Evolutionary conservation across 2,797 vertebrate genomes (phyloP).

Genomic region (Typhlichthys subterraneus): DNA sequence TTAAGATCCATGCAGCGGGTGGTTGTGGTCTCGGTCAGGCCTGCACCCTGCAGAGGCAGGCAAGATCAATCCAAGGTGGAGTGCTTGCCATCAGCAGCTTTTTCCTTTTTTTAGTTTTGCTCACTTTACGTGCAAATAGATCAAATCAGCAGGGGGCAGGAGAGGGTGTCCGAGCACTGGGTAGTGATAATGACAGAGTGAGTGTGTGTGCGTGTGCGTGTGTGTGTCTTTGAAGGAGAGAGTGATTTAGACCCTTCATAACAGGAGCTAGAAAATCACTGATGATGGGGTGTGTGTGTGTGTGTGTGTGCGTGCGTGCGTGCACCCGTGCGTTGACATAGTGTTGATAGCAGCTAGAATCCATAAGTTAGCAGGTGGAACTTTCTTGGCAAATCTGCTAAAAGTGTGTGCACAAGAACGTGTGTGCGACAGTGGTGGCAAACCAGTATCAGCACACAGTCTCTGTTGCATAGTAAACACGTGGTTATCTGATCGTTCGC

Average conservation of each 20-base stretch:
- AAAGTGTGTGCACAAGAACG: not conserved
- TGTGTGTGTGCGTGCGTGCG: conserved; percentile 17
- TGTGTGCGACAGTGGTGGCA: not conserved
- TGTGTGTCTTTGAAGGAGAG: not conserved
- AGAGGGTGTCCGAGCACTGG: conserved; percentile 30
- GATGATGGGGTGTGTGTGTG: conserved; percentile 13
- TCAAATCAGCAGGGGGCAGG: conserved; percentile 48
- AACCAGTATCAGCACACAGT: conserved; percentile 1
- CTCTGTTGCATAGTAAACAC: conserved; percentile 1
- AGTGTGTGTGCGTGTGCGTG: too few species aligned
- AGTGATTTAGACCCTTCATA: too few species aligned
- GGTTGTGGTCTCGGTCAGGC: conserved; percentile 22
- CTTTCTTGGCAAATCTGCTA: not conserved
- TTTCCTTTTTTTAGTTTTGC: conserved; percentile 24
- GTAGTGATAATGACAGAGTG: not conserved
- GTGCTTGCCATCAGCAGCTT: conserved; percentile 63
- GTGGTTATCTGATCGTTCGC: conserved; percentile 19
- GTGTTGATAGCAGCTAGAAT: not conserved
- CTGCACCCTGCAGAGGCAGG: conserved; percentile 24
- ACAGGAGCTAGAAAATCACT: too few species aligned
- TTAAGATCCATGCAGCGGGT: conserved; percentile 27
- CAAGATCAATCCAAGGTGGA: conserved; percentile 64
- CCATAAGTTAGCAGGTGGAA: not conserved
- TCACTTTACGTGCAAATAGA: conserved; percentile 59
- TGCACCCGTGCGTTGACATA: conserved; percentile 1